Base-by-base conservation (phyloP, 1,140 invertebrate species). In the Colletes gigas region DNA sequence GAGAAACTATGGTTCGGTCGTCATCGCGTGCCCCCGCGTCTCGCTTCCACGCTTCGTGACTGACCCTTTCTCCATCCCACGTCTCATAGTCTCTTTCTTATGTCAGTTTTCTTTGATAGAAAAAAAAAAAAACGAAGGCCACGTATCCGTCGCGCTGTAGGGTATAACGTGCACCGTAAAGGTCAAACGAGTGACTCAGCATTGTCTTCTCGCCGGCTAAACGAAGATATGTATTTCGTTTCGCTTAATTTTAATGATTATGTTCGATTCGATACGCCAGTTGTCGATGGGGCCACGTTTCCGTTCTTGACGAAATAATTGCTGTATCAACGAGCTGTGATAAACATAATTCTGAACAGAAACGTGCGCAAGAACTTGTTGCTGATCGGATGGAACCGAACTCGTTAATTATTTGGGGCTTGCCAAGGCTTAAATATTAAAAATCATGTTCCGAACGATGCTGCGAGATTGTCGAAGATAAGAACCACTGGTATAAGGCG, bases 381-480 rank as follows among this genome's bases (percentile, higher is more conserved):
- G n/a, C n/a, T n/a, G n/a, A n/a, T n/a, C n/a, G n/a, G n/a, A n/a
- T n/a, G n/a, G n/a, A n/a, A n/a, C n/a, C n/a, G n/a, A 30, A 30
- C 30, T 30, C 30, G 30, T 30, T 30, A 2, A 30, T 30, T 30
- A 30, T 30, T 30, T 30, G 30, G 30, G 30, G 30, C 30, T 30
- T 30, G 30, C 30, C 1, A 30, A 2, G 30, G 30, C 30, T 30
- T 30, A 30, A 30, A 30, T 30, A 30, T 30, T 30, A 30, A 30
- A 30, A 30, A 30, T 30, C 30, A 2, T 30, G 30, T 30, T 30
- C 30, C 66, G n/a, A 17, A 4, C 8, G 19, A 78, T 4, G 14
- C 39, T 30, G 50, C 7, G 47, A 15, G 41, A 44, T 39, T 19
- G 41, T 79, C 65, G 59, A 83, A 80, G 83, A 83, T 84, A 83